These are phyloP conservation scores for Cerastis rubricosa DNA, from an alignment of 2,888 invertebrate genomes.

Conservation along the genomic window DNA sequence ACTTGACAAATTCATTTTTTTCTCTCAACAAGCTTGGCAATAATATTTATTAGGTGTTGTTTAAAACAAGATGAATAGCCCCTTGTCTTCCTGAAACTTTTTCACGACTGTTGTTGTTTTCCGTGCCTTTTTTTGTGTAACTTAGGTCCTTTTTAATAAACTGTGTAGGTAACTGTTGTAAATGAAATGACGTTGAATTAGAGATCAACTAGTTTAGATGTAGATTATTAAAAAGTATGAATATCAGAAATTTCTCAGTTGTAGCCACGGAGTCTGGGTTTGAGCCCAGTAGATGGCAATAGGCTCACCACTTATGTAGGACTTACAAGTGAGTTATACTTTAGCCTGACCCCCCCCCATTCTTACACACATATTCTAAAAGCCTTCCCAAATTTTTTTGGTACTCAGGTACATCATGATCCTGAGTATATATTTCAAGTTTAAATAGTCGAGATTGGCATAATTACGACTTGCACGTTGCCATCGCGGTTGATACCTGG, in stretches of 20 bases:
- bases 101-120: conserved; percentile 7
- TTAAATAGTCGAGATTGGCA: background rate
- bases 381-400: too few relatives aligned
- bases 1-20: conserved; percentile 33
- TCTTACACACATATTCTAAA: too few relatives aligned
- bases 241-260: background rate
- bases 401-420: too few relatives aligned
- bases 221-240: too few relatives aligned
- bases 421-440: too few relatives aligned
- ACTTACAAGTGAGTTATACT: too few relatives aligned
- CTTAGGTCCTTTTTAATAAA: background rate
- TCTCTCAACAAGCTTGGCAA: conserved; percentile 1
- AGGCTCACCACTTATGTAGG: too few relatives aligned
- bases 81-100: conserved; percentile 41
- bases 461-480: background rate
- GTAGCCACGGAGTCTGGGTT: background rate
- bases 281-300: too few relatives aligned
- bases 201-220: background rate
- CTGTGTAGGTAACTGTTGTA: background rate
- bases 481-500: background rate
- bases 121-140: background rate
- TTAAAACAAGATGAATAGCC: conserved; percentile 44
- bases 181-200: background rate
- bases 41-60: conserved; percentile 48
- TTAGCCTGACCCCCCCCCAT: too few relatives aligned